These are phyloP conservation scores for Lepetodrilus schrolli DNA, from an alignment of 2,888 invertebrate species.

Conservation along the genomic window DNA sequence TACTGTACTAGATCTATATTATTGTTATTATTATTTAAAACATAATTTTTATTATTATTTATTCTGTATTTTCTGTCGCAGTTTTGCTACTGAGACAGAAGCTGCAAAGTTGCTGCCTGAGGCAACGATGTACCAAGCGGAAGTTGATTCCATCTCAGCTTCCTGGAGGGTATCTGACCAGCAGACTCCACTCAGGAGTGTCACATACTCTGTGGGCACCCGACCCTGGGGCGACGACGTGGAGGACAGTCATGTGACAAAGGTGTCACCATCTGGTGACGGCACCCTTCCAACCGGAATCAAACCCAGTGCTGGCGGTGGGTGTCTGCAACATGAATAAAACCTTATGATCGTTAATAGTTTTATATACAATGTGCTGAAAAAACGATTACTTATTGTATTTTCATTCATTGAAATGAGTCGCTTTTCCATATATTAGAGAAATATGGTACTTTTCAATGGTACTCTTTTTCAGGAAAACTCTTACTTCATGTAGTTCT, in stretches of 20 bases:
- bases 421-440: too few relatives aligned
- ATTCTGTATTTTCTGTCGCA: not conserved
- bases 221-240: conserved; percentile 41
- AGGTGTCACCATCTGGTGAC: conserved; percentile 18
- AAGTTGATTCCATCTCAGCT: conserved; percentile 37
- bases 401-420: too few relatives aligned
- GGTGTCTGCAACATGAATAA: not conserved
- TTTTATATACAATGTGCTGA: too few relatives aligned
- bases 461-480: too few relatives aligned
- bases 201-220: conserved; percentile 42
- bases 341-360: not conserved
- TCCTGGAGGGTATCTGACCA: conserved; percentile 36
- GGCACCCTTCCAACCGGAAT: conserved; percentile 33
- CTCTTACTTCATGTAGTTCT: too few relatives aligned
- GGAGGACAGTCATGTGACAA: not conserved
- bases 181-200: conserved; percentile 30
- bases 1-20: too few relatives aligned
- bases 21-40: too few relatives aligned
- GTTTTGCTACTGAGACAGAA: not conserved
- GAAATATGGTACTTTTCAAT: too few relatives aligned
- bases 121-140: conserved; percentile 33
- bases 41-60: not conserved
- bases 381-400: not conserved
- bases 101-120: not conserved
- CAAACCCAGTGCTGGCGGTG: conserved; percentile 33